Base-by-base conservation (phyloP, 2,113 vertebrate species). In the Tupaia chinensis region DNA sequence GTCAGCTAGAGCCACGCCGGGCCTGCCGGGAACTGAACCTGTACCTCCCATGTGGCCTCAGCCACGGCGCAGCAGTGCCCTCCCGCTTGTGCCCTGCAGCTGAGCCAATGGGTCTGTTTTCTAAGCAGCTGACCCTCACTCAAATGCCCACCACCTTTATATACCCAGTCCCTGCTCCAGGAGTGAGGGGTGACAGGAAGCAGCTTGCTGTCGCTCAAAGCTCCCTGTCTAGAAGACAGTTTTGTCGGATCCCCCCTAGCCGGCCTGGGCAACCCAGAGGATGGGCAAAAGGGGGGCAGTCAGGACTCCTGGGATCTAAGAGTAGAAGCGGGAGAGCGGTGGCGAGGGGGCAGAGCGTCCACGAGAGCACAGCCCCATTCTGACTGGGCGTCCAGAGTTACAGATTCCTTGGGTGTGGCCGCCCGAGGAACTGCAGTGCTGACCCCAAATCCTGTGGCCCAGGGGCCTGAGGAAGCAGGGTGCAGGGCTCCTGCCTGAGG, bases 381-480 rank as follows among this genome's bases (percentile, higher is more conserved):
- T 54, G 25, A 34, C 9, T 25, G 11, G 63, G 54, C 25, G 11
- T 3, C 23, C 7, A 9, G 34, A 56, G 14, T 25, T 0, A 0
- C 2, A 9, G 32, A 25, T 1, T 19, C 60, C 72, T 25, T 8
- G 44, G 25, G 34, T 20, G 7, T 6, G 1, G 65, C 44, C 61
- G 9, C 5, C 63, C 8, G 9, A 0, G 6, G 56, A 17, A 29
- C 22, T 44, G 19, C 61, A 19, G 1, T 3, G 22, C n/a, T n/a
- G 7, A 89, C 56, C 44, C 56, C 69, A 22, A 65, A 20, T 10
- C 66, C 80, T 25, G 22, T 0, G 27, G 69, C 86, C 32, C 14
- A 9, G 27, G 76, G 15, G 14, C 53, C 78, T 11, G 32, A 9
- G 11, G 54, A 87, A 34, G 53, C 23, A 12, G 32, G 12, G 12